Conservation (phyloP, 2,113 vertebrate genomes). For the Oreamnos americanus region DNA sequence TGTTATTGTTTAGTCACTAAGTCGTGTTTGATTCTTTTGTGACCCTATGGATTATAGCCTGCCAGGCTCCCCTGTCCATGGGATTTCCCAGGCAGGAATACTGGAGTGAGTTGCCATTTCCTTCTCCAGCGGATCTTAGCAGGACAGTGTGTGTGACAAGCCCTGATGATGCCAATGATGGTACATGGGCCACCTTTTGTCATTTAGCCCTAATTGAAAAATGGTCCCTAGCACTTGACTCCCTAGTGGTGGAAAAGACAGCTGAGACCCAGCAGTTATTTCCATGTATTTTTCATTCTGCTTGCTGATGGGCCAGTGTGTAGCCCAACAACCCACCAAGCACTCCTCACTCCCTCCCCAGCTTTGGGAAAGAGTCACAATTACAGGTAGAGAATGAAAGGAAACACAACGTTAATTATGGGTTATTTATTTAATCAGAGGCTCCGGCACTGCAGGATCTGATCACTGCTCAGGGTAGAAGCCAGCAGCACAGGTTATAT, state of each 20-base stretch:
- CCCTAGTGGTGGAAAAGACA: not conserved
- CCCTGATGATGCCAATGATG: not conserved
- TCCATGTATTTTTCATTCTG: not conserved
- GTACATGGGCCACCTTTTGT: not conserved
- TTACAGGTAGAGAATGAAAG: not conserved
- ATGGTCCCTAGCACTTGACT: not conserved
- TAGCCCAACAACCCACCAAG: not conserved
- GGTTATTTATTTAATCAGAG: not conserved
- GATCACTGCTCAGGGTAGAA: not conserved
- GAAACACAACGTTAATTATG: not conserved
- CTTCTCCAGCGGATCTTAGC: not conserved
- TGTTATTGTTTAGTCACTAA: not conserved
- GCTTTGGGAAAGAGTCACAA: not conserved
- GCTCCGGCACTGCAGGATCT: not conserved
- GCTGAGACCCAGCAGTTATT: not conserved
- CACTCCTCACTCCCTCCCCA: not conserved
- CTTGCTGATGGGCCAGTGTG: not conserved
- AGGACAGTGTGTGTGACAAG: not conserved
- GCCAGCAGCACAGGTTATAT: not conserved
- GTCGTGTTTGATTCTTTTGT: not conserved
- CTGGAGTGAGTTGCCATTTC: not conserved
- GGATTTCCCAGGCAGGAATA: not conserved
- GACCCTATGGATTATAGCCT: not conserved
- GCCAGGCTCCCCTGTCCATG: not conserved
- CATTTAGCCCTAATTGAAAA: conserved; percentile 17